Base-by-base conservation (phyloP, 2,888 invertebrate species). In the Rhingia rostrata region DNA sequence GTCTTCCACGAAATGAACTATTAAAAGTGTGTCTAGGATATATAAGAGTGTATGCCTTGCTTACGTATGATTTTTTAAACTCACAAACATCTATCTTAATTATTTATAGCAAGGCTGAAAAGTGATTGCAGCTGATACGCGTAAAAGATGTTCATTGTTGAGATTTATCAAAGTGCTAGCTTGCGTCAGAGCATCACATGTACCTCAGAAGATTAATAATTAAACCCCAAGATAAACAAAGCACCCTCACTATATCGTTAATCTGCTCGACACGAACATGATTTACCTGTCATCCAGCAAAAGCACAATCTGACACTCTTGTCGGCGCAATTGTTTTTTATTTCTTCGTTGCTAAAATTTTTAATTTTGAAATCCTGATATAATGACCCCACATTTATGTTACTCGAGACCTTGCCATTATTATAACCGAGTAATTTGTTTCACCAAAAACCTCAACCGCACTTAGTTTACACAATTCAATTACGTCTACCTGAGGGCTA, bases 361-460 rank as follows among this genome's bases (percentile, higher is more conserved):
- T 1, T 7, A 49, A 33, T 54, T 22, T 54, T 2, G 6, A 54
- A n/a, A 45, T 54, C 43, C 61, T 64, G 32, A 56, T 49, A 12
- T 56, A 56, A 73, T 73, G 73, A 56, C 35, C 45, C n/a, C 41
- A 4, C 2, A 2, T 5, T 33, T 2, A n/a, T 9, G 51, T 60
- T 60, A 79, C 39, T 70, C 14, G 37, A 79, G 32, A 30, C 12
- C 4, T 1, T n/a, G 39, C 6, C 10, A 10, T 9, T n/a, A 10
- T 6, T 14, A 43, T 30, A 37, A 63, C n/a, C 35, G 51, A 12
- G 45, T 66, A 79, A 61, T 60, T 60, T 7, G 14, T 73, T 73
- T 67, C 47, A 9, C 61, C 61, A 6, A 39, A 66, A 75, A 81
- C 67, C 75, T 69, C 64, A 81, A 81, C 81, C 81, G 53, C 75